Percentiles rank a stretch among this genome's conserved stretches.
phyloP scores from a whole-genome alignment of 2,888 invertebrate species.

The Campoletis raptor region DNA sequence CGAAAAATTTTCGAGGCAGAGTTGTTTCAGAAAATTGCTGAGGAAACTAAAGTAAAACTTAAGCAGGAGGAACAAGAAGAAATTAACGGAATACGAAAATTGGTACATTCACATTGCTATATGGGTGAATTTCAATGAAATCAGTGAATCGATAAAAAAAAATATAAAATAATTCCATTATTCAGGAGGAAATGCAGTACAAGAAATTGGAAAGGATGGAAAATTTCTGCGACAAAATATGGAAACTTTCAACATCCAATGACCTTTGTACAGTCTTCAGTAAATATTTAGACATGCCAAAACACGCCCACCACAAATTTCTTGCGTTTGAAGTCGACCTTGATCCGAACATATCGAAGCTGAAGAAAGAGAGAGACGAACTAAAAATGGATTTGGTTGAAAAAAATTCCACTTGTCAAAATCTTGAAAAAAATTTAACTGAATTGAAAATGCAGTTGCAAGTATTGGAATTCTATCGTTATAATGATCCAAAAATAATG shows the following conservation, averaged over 20 bases:
- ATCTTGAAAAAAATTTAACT: constrained; percentile 28
- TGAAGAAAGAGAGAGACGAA: constrained; percentile 64
- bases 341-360: constrained; percentile 56
- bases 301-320: constrained; percentile 15
- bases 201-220: constrained; percentile 69
- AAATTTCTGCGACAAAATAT: constrained; percentile 62
- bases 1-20: constrained; percentile 68
- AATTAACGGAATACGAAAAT: constrained; percentile 64
- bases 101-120: constrained; percentile 66
- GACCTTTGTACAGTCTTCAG: constrained; percentile 54
- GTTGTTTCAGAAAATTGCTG: constrained; percentile 61
- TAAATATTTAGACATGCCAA: constrained; percentile 53
- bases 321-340: constrained; percentile 32
- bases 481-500: constrained; percentile 43
- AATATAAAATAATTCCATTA: constrained; percentile 1
- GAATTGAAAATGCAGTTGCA: constrained; percentile 33
- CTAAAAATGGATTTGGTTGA: constrained; percentile 37
- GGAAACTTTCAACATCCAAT: constrained; percentile 58
- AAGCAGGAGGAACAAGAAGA: constrained; percentile 65
- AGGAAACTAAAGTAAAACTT: constrained; percentile 51
- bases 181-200: constrained; percentile 73
- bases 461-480: constrained; percentile 36
- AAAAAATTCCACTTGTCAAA: constrained; percentile 6
- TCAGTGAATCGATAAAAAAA: constrained; percentile 10
- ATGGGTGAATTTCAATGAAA: neutral